Percentiles rank a stretch among this genome's conserved stretches.
phyloP scores from a whole-genome alignment of 2,113 vertebrate genomes.

The Syngnathus scovelli region DNA sequence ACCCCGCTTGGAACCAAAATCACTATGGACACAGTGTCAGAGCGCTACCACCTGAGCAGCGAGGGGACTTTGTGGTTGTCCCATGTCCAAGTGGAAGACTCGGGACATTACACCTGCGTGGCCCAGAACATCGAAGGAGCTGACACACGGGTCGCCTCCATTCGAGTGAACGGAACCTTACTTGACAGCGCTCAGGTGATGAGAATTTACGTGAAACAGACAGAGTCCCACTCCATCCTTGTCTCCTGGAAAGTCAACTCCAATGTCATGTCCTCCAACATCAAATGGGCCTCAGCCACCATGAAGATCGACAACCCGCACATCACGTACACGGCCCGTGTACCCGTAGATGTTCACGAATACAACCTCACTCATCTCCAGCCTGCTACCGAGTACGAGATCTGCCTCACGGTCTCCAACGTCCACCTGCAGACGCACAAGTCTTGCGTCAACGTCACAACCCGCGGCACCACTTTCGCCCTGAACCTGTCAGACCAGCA shows the following conservation, averaged over 20 bases:
- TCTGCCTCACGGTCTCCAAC: constrained; percentile 90
- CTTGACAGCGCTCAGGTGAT: constrained; percentile 87
- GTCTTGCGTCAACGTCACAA: constrained; percentile 96
- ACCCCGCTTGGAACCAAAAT: constrained; percentile 88
- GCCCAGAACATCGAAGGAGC: constrained; percentile 93
- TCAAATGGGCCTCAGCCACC: constrained; percentile 95
- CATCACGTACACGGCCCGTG: constrained; percentile 92
- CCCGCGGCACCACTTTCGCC: constrained; percentile 79
- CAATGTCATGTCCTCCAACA: constrained; percentile 87
- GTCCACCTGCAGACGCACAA: constrained; percentile 89
- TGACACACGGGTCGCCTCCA: constrained; percentile 82
- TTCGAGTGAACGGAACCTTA: constrained; percentile 90
- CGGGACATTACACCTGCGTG: constrained; percentile 91
- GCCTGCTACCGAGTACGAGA: constrained; percentile 90
- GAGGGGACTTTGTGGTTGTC: constrained; percentile 86
- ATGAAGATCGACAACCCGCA: constrained; percentile 98
- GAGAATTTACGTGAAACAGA: constrained; percentile 91
- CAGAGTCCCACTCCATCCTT: constrained; percentile 88
- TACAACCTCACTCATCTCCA: constrained; percentile 96
- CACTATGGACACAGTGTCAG: constrained; percentile 80
- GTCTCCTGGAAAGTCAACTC: constrained; percentile 96
- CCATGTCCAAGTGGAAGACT: constrained; percentile 84
- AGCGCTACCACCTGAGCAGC: constrained; percentile 82
- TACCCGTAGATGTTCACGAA: constrained; percentile 92
- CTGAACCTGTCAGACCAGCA: constrained; percentile 85